Conservation (phyloP, 1,140 invertebrate genomes). For the Lordiphosa clarofinis region DNA sequence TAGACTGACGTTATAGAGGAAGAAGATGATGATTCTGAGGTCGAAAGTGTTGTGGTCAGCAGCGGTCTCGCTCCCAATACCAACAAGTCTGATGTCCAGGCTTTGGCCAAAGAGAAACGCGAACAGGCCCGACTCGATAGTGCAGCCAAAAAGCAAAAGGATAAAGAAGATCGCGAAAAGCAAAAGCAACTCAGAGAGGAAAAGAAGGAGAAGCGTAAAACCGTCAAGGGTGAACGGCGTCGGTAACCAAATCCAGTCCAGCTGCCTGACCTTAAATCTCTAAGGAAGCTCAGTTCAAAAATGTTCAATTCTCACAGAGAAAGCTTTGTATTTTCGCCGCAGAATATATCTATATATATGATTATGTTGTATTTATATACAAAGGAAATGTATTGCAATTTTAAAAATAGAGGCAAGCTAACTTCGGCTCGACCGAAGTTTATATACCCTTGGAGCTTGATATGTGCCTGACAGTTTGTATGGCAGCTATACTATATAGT, state of each 20-base stretch:
- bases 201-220: conserved; percentile 93
- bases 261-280: conserved; percentile 1
- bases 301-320: conserved; percentile 9
- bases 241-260: conserved; percentile 83
- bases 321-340: conserved; percentile 9
- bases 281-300: conserved; percentile 6
- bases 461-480: too few species aligned
- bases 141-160: conserved; percentile 91
- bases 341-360: conserved; percentile 2
- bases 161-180: conserved; percentile 90
- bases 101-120: conserved; percentile 87
- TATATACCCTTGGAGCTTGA: too few species aligned
- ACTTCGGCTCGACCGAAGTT: too few species aligned
- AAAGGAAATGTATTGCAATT: conserved; percentile 9
- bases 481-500: too few species aligned
- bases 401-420: too few species aligned
- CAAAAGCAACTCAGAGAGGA: conserved; percentile 92
- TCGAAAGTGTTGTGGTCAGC: conserved; percentile 80
- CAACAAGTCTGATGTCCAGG: conserved; percentile 87
- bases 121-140: conserved; percentile 89
- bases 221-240: conserved; percentile 90
- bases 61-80: conserved; percentile 84
- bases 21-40: conserved; percentile 73
- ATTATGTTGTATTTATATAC: conserved; percentile 1
- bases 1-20: conserved; percentile 67